Evolutionary conservation across 2,888 invertebrate species (phyloP).

Genomic region (Dorcus hopei): DNA sequence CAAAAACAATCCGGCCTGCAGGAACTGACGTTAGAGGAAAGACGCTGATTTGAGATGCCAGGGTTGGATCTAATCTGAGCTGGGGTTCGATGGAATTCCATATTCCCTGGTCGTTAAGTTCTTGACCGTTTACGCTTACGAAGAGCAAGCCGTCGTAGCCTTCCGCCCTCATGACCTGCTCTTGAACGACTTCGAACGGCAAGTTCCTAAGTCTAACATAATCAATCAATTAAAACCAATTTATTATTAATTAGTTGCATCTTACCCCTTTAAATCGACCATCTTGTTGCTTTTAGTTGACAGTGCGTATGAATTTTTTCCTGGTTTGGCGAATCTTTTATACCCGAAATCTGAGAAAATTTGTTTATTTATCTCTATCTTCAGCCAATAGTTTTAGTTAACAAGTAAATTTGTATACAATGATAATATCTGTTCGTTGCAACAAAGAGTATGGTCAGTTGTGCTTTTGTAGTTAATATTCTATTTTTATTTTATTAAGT

Average conservation of each 20-base stretch:
- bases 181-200: slow-evolving; percentile 21
- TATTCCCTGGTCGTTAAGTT: slow-evolving; percentile 51
- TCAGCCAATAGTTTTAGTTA: too few relatives aligned
- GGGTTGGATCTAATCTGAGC: slow-evolving; percentile 52
- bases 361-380: too few relatives aligned
- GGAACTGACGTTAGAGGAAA: slow-evolving; percentile 62
- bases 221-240: not conserved
- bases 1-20: slow-evolving; percentile 64
- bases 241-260: not conserved
- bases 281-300: too few relatives aligned
- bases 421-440: too few relatives aligned
- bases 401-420: too few relatives aligned
- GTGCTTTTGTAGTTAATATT: too few relatives aligned
- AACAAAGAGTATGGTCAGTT: too few relatives aligned
- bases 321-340: too few relatives aligned
- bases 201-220: slow-evolving; percentile 6
- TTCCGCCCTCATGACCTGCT: slow-evolving; percentile 14
- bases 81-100: slow-evolving; percentile 46
- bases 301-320: too few relatives aligned
- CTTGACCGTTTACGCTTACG: slow-evolving; percentile 53
- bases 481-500: too few relatives aligned
- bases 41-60: slow-evolving; percentile 57
- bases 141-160: slow-evolving; percentile 62
- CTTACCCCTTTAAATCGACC: slow-evolving; percentile 23
- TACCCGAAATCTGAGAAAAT: too few relatives aligned